A percentile compares a stretch with the other conserved stretches of the same genome.
Conservation (phyloP, 2,797 vertebrate species). For the Pitangus sulphuratus region DNA sequence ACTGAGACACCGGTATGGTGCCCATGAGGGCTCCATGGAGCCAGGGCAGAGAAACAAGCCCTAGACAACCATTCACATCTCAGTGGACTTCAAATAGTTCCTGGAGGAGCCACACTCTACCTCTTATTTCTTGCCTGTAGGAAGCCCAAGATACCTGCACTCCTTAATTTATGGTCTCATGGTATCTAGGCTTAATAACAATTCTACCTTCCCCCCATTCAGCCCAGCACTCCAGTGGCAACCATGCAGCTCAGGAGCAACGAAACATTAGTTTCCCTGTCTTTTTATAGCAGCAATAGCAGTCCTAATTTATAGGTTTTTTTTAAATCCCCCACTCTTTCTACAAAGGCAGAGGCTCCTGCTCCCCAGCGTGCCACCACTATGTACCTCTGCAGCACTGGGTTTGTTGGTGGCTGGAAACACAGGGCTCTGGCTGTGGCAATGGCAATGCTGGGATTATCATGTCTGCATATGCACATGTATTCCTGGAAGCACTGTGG, state of each 20-base stretch:
- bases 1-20: fast-evolving
- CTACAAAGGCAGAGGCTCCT: neutral
- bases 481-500: neutral
- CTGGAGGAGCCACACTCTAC: neutral
- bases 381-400: neutral
- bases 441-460: neutral
- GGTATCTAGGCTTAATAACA: neutral
- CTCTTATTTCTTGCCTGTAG: neutral
- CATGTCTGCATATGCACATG: fast-evolving
- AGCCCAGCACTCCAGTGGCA: neutral
- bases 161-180: neutral
- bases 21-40: neutral
- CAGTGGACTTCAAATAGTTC: neutral
- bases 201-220: neutral
- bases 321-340: neutral
- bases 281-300: neutral
- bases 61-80: neutral
- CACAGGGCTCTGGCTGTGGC: fast-evolving
- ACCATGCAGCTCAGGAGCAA: neutral
- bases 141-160: neutral
- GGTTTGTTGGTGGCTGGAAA: neutral
- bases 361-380: fast-evolving
- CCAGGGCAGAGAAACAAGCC: neutral
- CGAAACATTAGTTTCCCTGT: neutral
- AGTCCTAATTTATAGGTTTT: neutral